phyloP scores from a whole-genome alignment of 2,797 vertebrate genomes.

The Kryptopterus vitreolus region DNA sequence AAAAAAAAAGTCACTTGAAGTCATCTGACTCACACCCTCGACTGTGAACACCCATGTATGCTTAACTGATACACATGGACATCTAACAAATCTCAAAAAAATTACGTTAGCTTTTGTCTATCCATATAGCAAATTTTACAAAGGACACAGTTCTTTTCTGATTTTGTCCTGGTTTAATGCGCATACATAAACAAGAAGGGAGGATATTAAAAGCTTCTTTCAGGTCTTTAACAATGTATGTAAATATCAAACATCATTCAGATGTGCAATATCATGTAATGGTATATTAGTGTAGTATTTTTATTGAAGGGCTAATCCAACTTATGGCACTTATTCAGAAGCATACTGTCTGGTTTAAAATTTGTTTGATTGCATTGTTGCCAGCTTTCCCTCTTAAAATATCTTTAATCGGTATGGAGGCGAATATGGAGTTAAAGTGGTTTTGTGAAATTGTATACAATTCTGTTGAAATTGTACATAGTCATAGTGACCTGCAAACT shows the following conservation, averaged over 20 bases:
- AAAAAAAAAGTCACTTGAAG: neutral
- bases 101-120: neutral
- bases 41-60: neutral
- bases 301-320: conserved; percentile 13
- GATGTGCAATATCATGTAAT: neutral
- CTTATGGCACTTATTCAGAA: neutral
- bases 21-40: neutral
- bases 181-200: neutral
- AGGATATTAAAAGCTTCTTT: neutral
- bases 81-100: too few species aligned
- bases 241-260: neutral
- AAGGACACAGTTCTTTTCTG: neutral
- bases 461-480: neutral
- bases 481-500: neutral
- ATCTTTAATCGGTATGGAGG: neutral
- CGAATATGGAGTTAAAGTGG: neutral
- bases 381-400: neutral
- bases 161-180: neutral
- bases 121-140: neutral
- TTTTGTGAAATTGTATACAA: neutral
- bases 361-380: neutral
- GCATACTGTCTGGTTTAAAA: neutral
- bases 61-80: neutral
- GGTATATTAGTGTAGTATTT: neutral
- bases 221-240: neutral